Conservation (phyloP, 2,113 vertebrate species). For the Hemichromis elongatus region DNA sequence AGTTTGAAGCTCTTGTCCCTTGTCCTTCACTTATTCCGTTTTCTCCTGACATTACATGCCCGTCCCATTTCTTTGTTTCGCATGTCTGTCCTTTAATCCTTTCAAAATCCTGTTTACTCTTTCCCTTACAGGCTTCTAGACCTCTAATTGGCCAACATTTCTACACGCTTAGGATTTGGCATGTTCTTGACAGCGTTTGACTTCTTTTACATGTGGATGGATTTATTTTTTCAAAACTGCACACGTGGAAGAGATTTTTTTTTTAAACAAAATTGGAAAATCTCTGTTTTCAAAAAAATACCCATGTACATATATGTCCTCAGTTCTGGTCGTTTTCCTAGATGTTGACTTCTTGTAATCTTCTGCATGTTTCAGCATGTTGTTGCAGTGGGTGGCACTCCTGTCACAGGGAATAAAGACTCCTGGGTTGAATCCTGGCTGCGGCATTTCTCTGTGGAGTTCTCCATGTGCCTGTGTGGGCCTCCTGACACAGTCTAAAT, state of each 20-base stretch:
- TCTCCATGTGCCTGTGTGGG: not conserved
- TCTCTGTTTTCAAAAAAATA: no score
- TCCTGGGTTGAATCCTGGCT: not conserved
- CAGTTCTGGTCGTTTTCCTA: not conserved
- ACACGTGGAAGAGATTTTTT: no score
- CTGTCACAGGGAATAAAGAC: not conserved
- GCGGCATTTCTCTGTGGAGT: not conserved
- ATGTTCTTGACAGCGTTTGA: no score
- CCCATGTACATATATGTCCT: no score
- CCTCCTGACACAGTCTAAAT: not conserved
- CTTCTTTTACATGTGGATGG: no score
- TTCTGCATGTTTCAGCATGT: not conserved
- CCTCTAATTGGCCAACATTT: no score
- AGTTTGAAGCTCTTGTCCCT: not conserved
- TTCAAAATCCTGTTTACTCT: no score
- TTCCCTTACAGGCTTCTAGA: no score
- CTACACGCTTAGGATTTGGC: no score
- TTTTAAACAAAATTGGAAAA: no score
- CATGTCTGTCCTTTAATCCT: not conserved
- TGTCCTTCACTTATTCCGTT: fast-evolving
- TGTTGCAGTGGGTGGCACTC: not conserved
- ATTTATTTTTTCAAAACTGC: no score
- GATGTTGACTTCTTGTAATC: not conserved
- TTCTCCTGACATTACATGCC: not conserved
- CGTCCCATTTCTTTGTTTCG: not conserved